Percentiles rank a stretch among this genome's conserved stretches.
Conservation (phyloP, 37 sponge, comb jelly and placozoan genomes). For the Ephydatia muelleri region DNA sequence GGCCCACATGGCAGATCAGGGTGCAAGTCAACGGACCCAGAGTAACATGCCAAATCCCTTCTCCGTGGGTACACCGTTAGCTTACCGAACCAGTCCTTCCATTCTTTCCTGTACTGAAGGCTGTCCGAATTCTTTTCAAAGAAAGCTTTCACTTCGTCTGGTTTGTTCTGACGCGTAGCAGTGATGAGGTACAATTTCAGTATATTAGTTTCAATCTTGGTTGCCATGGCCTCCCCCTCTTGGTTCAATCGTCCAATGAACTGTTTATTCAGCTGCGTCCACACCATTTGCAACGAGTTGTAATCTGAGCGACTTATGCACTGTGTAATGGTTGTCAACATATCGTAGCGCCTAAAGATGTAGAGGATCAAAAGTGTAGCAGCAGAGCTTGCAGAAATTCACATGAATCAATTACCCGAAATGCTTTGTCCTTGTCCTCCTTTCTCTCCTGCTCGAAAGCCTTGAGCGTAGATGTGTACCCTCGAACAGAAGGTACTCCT, state of each 20-base stretch:
- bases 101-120: constrained; percentile 73
- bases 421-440: constrained; percentile 80
- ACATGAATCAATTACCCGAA: constrained; percentile 44
- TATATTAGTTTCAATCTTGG: constrained; percentile 74
- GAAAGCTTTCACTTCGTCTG: constrained; percentile 77
- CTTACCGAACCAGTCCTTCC: constrained; percentile 98
- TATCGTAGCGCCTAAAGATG: constrained; percentile 5
- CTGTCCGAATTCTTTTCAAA: constrained; percentile 73
- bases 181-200: constrained; percentile 72
- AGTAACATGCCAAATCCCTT: constrained; percentile 1
- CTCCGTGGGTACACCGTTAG: constrained; percentile 33
- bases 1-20: no score
- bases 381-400: background rate
- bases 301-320: constrained; percentile 71
- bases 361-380: background rate
- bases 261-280: constrained; percentile 68
- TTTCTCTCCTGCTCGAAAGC: constrained; percentile 80
- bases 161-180: constrained; percentile 51
- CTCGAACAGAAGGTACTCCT: constrained; percentile 91
- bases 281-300: constrained; percentile 54
- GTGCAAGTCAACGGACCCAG: constrained; percentile 19
- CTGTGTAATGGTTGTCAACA: constrained; percentile 62
- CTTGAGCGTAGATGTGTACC: constrained; percentile 81
- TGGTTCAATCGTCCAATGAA: constrained; percentile 81
- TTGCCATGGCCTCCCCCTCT: constrained; percentile 51